Percentiles rank a stretch among this genome's conserved stretches.
These are phyloP conservation scores for Phocoena sinus DNA, from an alignment of 2,113 vertebrate genomes.

Conservation along the genomic window DNA sequence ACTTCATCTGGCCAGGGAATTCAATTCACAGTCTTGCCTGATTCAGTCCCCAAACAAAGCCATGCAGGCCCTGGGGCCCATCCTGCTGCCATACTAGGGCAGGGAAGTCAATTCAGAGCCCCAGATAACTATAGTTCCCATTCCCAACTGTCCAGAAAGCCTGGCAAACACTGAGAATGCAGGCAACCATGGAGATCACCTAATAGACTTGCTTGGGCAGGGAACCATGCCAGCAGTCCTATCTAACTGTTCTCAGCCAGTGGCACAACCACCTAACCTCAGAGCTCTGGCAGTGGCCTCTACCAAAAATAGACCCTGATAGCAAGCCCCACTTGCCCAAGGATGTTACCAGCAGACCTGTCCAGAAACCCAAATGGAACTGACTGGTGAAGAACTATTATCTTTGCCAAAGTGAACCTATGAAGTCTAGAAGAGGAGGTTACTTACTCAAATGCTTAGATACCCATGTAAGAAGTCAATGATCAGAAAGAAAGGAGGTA, in stretches of 20 bases:
- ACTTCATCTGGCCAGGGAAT: not conserved
- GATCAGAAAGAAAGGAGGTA: not conserved
- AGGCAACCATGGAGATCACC: not conserved
- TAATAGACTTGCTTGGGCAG: not conserved
- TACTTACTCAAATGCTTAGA: not conserved
- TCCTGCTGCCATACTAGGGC: too few relatives aligned
- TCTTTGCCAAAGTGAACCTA: not conserved
- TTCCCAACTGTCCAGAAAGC: not conserved
- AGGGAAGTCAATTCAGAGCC: not conserved
- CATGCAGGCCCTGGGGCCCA: not conserved
- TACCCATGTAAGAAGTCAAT: not conserved
- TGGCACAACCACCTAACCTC: not conserved
- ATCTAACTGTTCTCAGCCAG: not conserved
- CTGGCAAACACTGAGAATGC: too few relatives aligned
- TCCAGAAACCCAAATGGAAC: not conserved
- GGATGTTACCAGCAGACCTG: not conserved
- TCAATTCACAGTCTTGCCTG: not conserved
- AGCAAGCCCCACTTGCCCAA: not conserved
- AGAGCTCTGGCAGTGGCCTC: not conserved
- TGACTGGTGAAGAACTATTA: not conserved
- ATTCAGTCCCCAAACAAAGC: not conserved
- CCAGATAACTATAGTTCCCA: not conserved
- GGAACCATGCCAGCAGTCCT: not conserved
- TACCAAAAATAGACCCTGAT: not conserved
- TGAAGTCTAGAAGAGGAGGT: not conserved